Evolutionary conservation across 2,797 vertebrate species (phyloP).

Genomic region (Rhinella marina): DNA sequence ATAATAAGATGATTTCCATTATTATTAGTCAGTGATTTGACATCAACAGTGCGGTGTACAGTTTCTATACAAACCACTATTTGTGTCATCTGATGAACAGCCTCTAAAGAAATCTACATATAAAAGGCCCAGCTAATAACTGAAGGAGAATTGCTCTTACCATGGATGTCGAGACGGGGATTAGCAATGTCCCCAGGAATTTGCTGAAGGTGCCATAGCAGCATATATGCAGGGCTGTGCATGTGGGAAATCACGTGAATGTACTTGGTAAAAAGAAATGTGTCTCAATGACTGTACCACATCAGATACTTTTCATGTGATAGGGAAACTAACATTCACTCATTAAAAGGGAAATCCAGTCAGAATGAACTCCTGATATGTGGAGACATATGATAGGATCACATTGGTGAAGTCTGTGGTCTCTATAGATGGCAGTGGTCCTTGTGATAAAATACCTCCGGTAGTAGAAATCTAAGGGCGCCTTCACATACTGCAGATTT

Average conservation of each 20-base stretch:
- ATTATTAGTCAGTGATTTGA: not conserved
- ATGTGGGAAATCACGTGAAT: slow-evolving; percentile 26
- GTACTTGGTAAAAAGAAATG: not conserved
- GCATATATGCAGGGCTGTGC: slow-evolving; percentile 8
- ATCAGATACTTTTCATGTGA: not conserved
- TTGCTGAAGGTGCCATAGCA: slow-evolving; percentile 36
- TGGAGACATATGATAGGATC: not conserved
- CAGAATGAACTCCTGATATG: not conserved
- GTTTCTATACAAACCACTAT: not conserved
- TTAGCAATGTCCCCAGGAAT: slow-evolving; percentile 35
- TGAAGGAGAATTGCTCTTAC: slow-evolving; percentile 21
- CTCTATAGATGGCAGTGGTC: too few relatives aligned
- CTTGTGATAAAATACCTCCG: too few relatives aligned
- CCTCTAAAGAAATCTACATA: not conserved
- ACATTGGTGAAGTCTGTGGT: not conserved
- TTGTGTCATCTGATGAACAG: not conserved
- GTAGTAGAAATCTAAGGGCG: too few relatives aligned
- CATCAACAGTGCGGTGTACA: not conserved
- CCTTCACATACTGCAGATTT: too few relatives aligned
- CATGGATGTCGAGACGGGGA: not conserved
- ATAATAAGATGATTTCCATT: too few relatives aligned
- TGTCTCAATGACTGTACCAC: not conserved
- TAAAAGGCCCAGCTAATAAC: not conserved
- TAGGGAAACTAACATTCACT: not conserved
- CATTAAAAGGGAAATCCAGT: not conserved